Evolutionary conservation across 2,888 invertebrate species (phyloP), one percentile per base, ranked within the genome.

Genomic region (Cryptophagus acutangulus): DNA sequence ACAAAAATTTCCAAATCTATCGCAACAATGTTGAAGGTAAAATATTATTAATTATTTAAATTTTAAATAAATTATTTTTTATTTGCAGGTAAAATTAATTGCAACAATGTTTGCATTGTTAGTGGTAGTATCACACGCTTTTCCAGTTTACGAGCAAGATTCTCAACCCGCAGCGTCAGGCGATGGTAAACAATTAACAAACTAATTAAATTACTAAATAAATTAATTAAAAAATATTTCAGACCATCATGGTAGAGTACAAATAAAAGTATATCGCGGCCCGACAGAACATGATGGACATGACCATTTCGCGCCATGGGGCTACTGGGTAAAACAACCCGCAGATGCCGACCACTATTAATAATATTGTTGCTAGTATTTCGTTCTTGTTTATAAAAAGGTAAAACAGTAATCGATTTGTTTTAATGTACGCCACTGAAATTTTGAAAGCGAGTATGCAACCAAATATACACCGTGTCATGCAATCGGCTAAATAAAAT

Each of bases 261-360:
- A 83, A 69, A 82, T 84, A 48, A 84, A 84, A 66, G 83, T 84
- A 26, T 84, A 82, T 67, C 67, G 84, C 47, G 84, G 84, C 0
- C 83, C 84, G 0, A 76, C 79, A 1, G 78, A 78, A 52, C 71
- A 77, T 48, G 78, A 76, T 17, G 63, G 69, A 18, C 69, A 71
- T 42, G 66, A 74, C 20, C 73, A 77, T 15, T 79, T 78, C 55
- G 82, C 83, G 2, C 81, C 82, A 0, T 82, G 82, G 78, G 83
- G 83, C 2, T 83, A 78, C 62, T 83, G 82, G 82, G 79, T 81
- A 18, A 82, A 81, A 50, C 82, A 82, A 56, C 82, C 82, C 2
- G 77, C 79, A 0, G 81, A 81, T 52, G 77, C 79, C 36, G 65
- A 68, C 46, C 60, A 67, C 36, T 29, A 41, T 33, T 36, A 26